Base-by-base conservation (phyloP, 2,888 invertebrate species). In the Apamea sordens region DNA sequence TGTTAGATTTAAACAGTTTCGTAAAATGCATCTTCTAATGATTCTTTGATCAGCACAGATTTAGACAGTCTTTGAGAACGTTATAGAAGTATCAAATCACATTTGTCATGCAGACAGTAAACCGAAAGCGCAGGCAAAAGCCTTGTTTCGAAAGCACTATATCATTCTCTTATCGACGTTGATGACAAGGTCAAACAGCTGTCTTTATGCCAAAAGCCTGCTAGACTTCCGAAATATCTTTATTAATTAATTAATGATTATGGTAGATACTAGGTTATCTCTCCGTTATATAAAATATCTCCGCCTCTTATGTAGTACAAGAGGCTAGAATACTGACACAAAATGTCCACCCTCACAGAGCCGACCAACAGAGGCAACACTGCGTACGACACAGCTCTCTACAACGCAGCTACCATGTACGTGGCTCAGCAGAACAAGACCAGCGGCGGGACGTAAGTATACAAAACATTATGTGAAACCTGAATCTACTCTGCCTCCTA, bases 321-420 rank as follows among this genome's bases (percentile, higher is more conserved):
- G 21, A n/a, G 56, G 18, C 21, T 61, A 41, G 2, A 56, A 59
- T 63, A 63, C 47, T 86, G 44, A 86, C 59, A 32, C 28, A 50
- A 11, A 11, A 50, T 69, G 59, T 80, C 61, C n/a, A 15, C n/a
- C 63, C 32, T 28, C 64, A 73, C 80, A 96, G 96, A 95, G 91
- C 93, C 96, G 83, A 94, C 98, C 92, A 97, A 98, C 92, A 97
- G 98, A 94, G 98, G 98, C 91, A 98, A 98, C 97, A 98, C 98
- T 92, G 99, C 99, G 93, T 99, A 99, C 97, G 99, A 99, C 97
- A 98, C 99, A 89, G 99, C 99, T 90, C 97, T 99, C 89, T 99
- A 99, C 97, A 99, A 98, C 96, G 99, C 99, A 88, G 99, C 99
- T 87, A 98, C 99, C 84, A 98, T 98, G 98, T 99, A 99, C 96